Percentiles rank a stretch among this genome's conserved stretches.
phyloP scores from a whole-genome alignment of 2,888 invertebrate genomes.

The Nephrotoma guestfalica region DNA sequence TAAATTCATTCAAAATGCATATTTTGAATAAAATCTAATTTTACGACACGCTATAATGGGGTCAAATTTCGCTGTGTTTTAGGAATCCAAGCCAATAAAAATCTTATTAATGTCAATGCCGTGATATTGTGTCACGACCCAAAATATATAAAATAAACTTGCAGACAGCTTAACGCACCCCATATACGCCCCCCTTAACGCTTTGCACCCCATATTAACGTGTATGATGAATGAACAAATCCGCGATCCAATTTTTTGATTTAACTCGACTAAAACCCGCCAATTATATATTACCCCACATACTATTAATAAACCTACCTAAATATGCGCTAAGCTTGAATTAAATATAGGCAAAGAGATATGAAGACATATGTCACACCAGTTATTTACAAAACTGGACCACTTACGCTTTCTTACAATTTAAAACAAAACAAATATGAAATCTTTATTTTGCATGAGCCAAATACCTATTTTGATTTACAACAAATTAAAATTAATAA shows the following conservation, averaged over 20 bases:
- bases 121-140: neutral
- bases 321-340: neutral
- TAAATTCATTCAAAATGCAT: no score
- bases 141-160: neutral
- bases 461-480: neutral
- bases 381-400: neutral
- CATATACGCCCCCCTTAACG: no score
- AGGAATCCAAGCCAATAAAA: neutral
- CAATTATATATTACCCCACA: neutral
- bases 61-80: neutral
- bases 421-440: neutral
- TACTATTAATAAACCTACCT: neutral
- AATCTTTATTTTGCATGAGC: neutral
- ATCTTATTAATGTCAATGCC: neutral
- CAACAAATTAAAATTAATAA: neutral
- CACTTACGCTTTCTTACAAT: neutral
- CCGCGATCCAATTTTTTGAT: neutral
- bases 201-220: neutral
- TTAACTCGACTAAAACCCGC: neutral
- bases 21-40: no score
- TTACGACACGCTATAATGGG: neutral
- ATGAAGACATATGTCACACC: neutral
- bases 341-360: neutral
- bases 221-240: neutral
- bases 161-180: no score